Base-by-base conservation (phyloP, 2,113 vertebrate genomes). In the Paraplagusia blochii region DNA sequence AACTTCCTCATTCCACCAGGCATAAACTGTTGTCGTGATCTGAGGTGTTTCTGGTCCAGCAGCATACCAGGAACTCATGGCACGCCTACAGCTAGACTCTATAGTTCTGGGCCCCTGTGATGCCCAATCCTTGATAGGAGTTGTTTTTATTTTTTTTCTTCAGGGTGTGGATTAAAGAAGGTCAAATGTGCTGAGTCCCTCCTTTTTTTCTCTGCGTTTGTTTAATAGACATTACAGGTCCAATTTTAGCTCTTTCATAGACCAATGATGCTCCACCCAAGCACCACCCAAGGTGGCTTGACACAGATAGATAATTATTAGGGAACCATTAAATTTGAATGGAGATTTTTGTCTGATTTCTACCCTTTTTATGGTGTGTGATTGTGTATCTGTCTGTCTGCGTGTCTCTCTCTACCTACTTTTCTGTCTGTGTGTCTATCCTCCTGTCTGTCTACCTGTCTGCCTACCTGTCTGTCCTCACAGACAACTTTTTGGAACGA, bases 41-140 rank as follows among this genome's bases (percentile, higher is more conserved):
- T 29, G 36, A 58, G 36, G 39, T 1, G 44, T 50, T 49, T 83
- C 83, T 45, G 58, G 87, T 88, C 79, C 14, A 48, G 11, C 79
- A 8, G 50, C 82, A 85, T 86, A 50, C 38, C n/a, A n/a, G n/a
- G n/a, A n/a, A n/a, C 63, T 70, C 13, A n/a, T n/a, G 12, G n/a
- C 34, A 36, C 42, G 45, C 12, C 45, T 58, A 33, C 39, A 5
- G 8, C 1, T 17, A 1, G 17, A 16, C 33, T 61, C 39, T 59
- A 34, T 4, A 35, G 10, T 38, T 50, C 19, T 49, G 52, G 42
- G 62, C 68, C 68, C 72, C 15, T 42, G 50, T 22, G 72, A 53
- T 17, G 55, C 54, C 44, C 12, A 55, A 33, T 47, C 12, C 45
- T 1, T 19, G 4, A 11, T 29, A 11, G 22, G 22, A 29, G 22